A percentile compares a stretch with the other conserved stretches of the same genome.
Evolutionary conservation across 2,888 invertebrate species (phyloP).

Genomic region (Diarsia mendica): DNA sequence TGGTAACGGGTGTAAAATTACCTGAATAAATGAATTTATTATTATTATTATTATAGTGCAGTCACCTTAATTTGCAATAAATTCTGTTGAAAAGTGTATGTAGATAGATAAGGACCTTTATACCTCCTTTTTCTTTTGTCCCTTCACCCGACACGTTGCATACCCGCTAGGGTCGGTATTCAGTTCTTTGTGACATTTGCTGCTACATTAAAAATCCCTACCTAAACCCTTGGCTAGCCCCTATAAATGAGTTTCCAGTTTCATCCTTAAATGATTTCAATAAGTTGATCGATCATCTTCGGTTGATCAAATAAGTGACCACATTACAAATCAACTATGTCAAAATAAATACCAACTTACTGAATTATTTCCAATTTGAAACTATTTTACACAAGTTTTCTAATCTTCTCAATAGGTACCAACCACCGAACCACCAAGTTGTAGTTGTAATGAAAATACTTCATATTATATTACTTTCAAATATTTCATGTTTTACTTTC

Average conservation of each 20-base stretch:
- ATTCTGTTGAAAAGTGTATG: too few species aligned
- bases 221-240: neutral
- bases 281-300: neutral
- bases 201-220: neutral
- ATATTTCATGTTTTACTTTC: constrained; percentile 1
- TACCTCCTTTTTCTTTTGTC: neutral
- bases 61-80: too few species aligned
- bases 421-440: neutral
- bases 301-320: constrained; percentile 10
- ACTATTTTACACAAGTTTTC: constrained; percentile 2
- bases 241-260: neutral
- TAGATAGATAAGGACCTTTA: neutral
- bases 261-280: neutral
- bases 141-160: too few species aligned
- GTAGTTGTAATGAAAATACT: constrained; percentile 23
- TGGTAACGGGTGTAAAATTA: too few species aligned
- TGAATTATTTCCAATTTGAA: constrained; percentile 13
- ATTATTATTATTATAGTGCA: too few species aligned
- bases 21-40: too few species aligned
- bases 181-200: neutral
- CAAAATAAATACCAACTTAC: neutral
- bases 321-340: constrained; percentile 10
- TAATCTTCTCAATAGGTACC: neutral
- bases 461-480: constrained; percentile 16
- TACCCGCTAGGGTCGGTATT: neutral